Evolutionary conservation across 2,113 vertebrate genomes (phyloP).

Genomic region (Percina caprodes): DNA sequence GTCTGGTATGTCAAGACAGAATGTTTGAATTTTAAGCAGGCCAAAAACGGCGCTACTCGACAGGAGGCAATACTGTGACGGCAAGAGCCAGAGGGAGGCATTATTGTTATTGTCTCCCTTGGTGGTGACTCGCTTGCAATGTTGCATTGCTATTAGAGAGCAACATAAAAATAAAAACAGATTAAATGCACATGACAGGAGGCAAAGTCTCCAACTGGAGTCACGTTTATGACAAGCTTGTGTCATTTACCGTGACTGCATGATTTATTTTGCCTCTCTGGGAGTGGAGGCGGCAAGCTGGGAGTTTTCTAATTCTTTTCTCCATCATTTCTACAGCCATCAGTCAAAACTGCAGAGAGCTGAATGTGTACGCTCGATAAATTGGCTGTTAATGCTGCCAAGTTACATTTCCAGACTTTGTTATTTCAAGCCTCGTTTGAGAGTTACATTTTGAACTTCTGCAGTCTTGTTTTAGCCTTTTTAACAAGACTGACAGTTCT

Average conservation of each 20-base stretch:
- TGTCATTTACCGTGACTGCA: constrained; percentile 59
- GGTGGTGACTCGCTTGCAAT: constrained; percentile 50
- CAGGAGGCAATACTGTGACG: constrained; percentile 50
- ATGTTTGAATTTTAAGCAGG: constrained; percentile 68
- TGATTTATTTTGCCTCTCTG: constrained; percentile 64
- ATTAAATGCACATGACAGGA: constrained; percentile 73
- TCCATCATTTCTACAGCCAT: constrained; percentile 65
- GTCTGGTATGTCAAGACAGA: constrained; percentile 46
- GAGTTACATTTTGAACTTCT: constrained; percentile 21
- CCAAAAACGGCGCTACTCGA: constrained; percentile 18
- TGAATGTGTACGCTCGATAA: constrained; percentile 51
- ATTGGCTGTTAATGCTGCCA: constrained; percentile 41
- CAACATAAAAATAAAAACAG: constrained; percentile 67
- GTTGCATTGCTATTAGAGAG: constrained; percentile 47
- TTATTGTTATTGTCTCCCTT: constrained; percentile 64
- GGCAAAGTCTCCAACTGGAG: constrained; percentile 51
- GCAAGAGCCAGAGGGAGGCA: constrained; percentile 60
- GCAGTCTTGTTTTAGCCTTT: constrained; percentile 14
- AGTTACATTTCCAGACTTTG: constrained; percentile 50
- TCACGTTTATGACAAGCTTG: constrained; percentile 56
- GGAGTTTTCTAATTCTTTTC: constrained; percentile 66
- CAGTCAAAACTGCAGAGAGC: constrained; percentile 63
- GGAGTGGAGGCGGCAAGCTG: constrained; percentile 43
- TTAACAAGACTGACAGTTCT: constrained; percentile 5
- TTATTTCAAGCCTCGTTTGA: constrained; percentile 40